These are phyloP conservation scores for Aphelocoma coerulescens DNA, from an alignment of 2,113 vertebrate species.

Conservation along the genomic window DNA sequence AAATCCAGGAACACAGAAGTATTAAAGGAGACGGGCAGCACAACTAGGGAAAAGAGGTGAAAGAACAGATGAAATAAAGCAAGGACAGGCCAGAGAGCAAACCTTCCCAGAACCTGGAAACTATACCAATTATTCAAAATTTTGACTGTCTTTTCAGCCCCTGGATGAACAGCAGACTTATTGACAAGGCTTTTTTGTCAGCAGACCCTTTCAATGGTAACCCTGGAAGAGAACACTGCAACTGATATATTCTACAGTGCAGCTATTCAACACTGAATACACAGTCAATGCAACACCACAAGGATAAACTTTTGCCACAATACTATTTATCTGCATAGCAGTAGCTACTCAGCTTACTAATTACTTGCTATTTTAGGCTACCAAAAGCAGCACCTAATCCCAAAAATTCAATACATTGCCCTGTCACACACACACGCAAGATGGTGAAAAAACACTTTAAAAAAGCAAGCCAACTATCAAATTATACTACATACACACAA, in stretches of 20 bases:
- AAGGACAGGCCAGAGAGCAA: not conserved
- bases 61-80: not conserved
- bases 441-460: not conserved
- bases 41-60: not conserved
- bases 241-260: not conserved
- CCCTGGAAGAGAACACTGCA: not conserved
- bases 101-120: not conserved
- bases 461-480: not conserved
- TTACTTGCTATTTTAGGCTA: constrained; percentile 42
- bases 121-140: not conserved
- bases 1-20: not conserved
- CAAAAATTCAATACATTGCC: constrained; percentile 20
- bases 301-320: constrained; percentile 26
- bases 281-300: not conserved
- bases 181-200: not conserved
- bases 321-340: constrained; percentile 20
- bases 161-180: not conserved
- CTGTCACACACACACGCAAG: not conserved
- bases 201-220: not conserved
- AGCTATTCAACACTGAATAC: not conserved
- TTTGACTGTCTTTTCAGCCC: not conserved
- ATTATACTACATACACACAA: not conserved
- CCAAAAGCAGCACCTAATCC: constrained; percentile 47
- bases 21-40: not conserved
- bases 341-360: constrained; percentile 36